Base-by-base conservation (phyloP, 2,113 vertebrate species). In the Colinus virginianus region DNA sequence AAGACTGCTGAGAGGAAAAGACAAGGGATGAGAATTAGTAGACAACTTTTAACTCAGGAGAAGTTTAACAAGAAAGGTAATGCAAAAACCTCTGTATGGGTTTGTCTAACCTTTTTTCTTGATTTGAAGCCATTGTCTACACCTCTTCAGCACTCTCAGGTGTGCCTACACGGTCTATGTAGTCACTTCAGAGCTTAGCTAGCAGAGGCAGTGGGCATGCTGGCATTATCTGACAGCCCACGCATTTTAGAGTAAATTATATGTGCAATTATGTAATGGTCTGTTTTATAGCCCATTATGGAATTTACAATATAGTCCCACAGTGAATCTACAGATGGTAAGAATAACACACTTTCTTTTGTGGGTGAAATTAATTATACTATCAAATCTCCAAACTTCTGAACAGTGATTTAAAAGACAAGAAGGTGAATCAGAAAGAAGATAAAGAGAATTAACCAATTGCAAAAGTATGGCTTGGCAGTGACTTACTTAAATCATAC, bases 381-480 rank as follows among this genome's bases (percentile, higher is more conserved):
- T n/a, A 81, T 90, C 49, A 87, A 83, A 38, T 49, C 66, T 88
- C 59, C 76, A 85, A 95, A 93, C 13, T 76, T 84, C 53, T 74
- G 23, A 86, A 58, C n/a, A 55, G 15, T 34, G 76, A 66, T 53
- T 94, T 78, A 55, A 81, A 78, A 90, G 21, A 90, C 14, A 45
- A 78, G 34, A 18, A 53, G 8, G 30, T 78, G 25, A 78, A 76
- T 80, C 72, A 86, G 8, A 92, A 91, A 79, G 84, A 88, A 93
- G 48, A 67, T 59, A 74, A n/a, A 63, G 84, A 91, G 59, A 76
- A 91, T 74, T 84, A 74, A 79, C 72, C 34, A 90, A n/a, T 22
- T 25, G 16, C 46, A 10, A 63, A 55, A 48, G n/a, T 36, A 62
- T 26, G 23, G 32, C 18, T 62, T 26, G 9, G 22, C 36, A 56